A percentile compares a stretch with the other conserved stretches of the same genome.
These are phyloP conservation scores for Syrrhaptes paradoxus DNA, from an alignment of 2,113 vertebrate genomes.

Conservation along the genomic window DNA sequence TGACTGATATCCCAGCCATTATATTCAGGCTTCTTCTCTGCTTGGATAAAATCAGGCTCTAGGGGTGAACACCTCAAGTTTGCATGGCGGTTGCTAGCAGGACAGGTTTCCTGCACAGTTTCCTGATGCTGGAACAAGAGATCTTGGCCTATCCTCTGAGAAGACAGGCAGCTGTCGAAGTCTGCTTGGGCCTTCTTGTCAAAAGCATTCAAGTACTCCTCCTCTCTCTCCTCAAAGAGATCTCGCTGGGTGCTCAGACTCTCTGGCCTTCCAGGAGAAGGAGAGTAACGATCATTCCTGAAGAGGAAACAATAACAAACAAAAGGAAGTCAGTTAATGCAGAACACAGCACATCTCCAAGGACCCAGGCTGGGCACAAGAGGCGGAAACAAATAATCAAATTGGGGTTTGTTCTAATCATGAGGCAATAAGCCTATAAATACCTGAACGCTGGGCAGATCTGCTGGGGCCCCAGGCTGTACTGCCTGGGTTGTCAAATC, in stretches of 20 bases:
- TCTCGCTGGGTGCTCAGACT: constrained; percentile 76
- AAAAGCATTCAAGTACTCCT: constrained; percentile 81
- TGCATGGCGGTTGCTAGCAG: constrained; percentile 62
- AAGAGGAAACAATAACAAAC: constrained; percentile 49
- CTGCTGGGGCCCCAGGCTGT: neutral
- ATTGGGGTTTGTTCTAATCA: constrained; percentile 1
- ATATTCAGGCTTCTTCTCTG: constrained; percentile 80
- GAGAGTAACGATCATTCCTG: constrained; percentile 84
- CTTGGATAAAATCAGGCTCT: constrained; percentile 79
- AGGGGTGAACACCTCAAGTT: constrained; percentile 75
- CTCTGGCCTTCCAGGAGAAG: constrained; percentile 71
- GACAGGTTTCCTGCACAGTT: constrained; percentile 66
- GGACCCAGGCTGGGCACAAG: constrained; percentile 19
- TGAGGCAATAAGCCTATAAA: neutral
- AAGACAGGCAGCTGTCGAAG: constrained; percentile 75
- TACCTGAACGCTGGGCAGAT: neutral
- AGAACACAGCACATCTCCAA: constrained; percentile 52
- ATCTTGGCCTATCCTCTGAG: constrained; percentile 76
- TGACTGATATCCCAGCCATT: constrained; percentile 77
- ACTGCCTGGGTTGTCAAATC: neutral
- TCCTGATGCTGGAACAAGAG: constrained; percentile 80
- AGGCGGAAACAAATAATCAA: constrained; percentile 9
- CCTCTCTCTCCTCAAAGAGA: constrained; percentile 85
- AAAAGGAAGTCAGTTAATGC: neutral
- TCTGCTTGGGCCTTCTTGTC: constrained; percentile 77